Percentiles rank a stretch among this genome's conserved stretches.
phyloP scores from a whole-genome alignment of 2,888 invertebrate genomes.

The Oxycera nigricornis region DNA sequence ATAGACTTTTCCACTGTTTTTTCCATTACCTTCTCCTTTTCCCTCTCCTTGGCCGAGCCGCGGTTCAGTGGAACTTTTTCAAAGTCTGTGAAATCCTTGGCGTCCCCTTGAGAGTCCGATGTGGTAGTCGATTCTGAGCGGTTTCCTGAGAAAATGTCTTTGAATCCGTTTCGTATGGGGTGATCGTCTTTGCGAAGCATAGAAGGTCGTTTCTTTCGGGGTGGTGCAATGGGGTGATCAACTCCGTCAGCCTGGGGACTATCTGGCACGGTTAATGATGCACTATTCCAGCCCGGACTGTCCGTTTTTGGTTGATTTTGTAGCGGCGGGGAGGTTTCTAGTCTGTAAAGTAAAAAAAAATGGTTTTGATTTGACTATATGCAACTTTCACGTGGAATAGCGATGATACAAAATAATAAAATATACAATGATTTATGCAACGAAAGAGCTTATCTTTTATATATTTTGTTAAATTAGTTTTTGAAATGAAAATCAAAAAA shows the following conservation, averaged over 20 bases:
- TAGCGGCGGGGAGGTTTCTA: slow-evolving; percentile 48
- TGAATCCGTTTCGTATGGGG: slow-evolving; percentile 44
- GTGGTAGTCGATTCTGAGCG: slow-evolving; percentile 23
- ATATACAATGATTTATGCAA: too few relatives aligned
- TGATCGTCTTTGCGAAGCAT: slow-evolving; percentile 30
- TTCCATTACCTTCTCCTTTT: not conserved
- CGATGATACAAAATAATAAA: too few relatives aligned
- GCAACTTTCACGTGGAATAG: too few relatives aligned
- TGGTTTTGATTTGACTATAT: not conserved
- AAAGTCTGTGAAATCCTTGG: slow-evolving; percentile 29
- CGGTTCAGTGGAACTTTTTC: slow-evolving; percentile 27
- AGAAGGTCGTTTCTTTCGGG: slow-evolving; percentile 48
- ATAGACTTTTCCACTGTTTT: not conserved
- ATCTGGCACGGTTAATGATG: slow-evolving; percentile 46
- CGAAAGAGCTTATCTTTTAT: too few relatives aligned
- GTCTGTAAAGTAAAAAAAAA: slow-evolving; percentile 42
- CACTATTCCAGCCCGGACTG: slow-evolving; percentile 45
- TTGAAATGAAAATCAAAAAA: too few relatives aligned
- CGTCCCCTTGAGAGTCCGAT: slow-evolving; percentile 15
- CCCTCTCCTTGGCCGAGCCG: slow-evolving; percentile 12
- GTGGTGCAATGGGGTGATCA: slow-evolving; percentile 48
- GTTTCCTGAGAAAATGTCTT: slow-evolving; percentile 45
- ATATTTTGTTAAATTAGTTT: too few relatives aligned
- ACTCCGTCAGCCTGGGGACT: not conserved
- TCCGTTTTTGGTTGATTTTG: slow-evolving; percentile 42